phyloP scores from a whole-genome alignment of 2,797 vertebrate species.

The Amphiprion clarkii region DNA sequence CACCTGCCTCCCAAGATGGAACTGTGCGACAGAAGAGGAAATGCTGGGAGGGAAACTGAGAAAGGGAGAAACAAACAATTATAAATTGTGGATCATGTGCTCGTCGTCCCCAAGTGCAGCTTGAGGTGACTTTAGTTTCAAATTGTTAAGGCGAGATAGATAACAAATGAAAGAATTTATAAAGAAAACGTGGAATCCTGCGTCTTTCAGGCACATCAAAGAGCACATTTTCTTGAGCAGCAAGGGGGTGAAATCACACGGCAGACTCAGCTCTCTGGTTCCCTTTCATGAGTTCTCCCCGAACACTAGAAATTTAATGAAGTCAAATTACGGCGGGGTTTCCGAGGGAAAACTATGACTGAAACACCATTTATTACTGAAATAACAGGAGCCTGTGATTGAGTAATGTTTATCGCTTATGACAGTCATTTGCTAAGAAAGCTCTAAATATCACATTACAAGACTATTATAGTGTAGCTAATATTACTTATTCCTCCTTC shows the following conservation, averaged over 20 bases:
- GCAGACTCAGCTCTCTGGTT: constrained; percentile 48
- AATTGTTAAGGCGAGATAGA: constrained; percentile 66
- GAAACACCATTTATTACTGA: constrained; percentile 58
- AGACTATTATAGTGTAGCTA: constrained; percentile 14
- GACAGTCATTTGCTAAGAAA: constrained; percentile 36
- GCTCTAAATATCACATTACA: constrained; percentile 40
- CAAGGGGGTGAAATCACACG: constrained; percentile 62
- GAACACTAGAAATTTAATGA: constrained; percentile 74
- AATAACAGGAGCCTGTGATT: constrained; percentile 52
- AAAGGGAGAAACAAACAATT: constrained; percentile 58
- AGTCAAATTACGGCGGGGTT: constrained; percentile 67
- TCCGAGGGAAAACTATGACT: constrained; percentile 51
- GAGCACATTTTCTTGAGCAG: constrained; percentile 61
- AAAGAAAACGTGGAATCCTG: constrained; percentile 65
- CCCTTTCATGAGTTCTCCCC: constrained; percentile 65
- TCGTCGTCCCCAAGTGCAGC: constrained; percentile 50
- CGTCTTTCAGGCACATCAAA: constrained; percentile 79
- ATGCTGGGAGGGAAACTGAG: neutral
- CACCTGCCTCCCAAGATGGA: constrained; percentile 72
- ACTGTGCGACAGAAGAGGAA: neutral
- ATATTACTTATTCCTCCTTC: neutral
- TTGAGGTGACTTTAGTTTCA: constrained; percentile 59
- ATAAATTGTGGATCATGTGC: constrained; percentile 49
- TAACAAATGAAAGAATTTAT: constrained; percentile 75
- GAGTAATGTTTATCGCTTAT: constrained; percentile 57